Conservation (phyloP, 2,113 vertebrate genomes). For the Oxygymnocypris stewartii region DNA sequence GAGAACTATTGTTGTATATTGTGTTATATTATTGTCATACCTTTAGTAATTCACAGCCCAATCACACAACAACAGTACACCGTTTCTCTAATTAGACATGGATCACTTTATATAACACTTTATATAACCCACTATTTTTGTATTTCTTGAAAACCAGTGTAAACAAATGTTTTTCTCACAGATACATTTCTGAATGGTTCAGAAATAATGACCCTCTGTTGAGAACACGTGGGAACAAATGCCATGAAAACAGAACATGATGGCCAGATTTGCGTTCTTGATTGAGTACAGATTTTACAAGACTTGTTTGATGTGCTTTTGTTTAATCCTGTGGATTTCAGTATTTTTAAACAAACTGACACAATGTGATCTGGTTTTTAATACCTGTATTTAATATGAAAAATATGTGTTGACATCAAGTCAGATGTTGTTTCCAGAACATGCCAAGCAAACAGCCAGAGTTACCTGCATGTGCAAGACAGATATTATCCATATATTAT, state of each 20-base stretch:
- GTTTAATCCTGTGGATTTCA: slow-evolving; percentile 62
- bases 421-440: background rate
- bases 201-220: slow-evolving; percentile 45
- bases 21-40: background rate
- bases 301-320: slow-evolving; percentile 40
- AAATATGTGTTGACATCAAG: no score
- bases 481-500: background rate
- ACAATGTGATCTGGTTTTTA: slow-evolving; percentile 47
- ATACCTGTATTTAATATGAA: slow-evolving; percentile 30
- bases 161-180: slow-evolving; percentile 41
- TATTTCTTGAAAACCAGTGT: slow-evolving; percentile 37
- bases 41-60: background rate
- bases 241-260: slow-evolving; percentile 44
- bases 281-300: slow-evolving; percentile 7
- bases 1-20: background rate
- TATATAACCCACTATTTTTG: slow-evolving; percentile 55
- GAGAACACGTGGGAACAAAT: slow-evolving; percentile 50
- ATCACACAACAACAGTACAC: background rate
- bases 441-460: slow-evolving; percentile 18
- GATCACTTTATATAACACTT: slow-evolving; percentile 56
- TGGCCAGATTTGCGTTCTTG: slow-evolving; percentile 46
- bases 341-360: slow-evolving; percentile 45
- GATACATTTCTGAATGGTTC: slow-evolving; percentile 45
- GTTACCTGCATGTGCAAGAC: background rate
- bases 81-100: background rate